Conservation (phyloP, 2,888 invertebrate species). For the Cremastinae sp. region DNA sequence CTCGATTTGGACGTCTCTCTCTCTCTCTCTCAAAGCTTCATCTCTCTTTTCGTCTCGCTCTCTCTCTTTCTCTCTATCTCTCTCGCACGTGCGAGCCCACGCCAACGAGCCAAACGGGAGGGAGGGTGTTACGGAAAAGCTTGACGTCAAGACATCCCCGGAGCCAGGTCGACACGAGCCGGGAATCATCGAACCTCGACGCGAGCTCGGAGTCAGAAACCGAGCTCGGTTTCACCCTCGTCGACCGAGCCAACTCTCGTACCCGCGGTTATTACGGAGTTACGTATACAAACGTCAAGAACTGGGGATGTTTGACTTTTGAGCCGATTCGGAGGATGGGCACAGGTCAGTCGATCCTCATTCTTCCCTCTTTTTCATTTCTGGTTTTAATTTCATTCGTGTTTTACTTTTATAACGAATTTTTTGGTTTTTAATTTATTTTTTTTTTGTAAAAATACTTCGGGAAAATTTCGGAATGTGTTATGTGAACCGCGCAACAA, state of each 20-base stretch:
- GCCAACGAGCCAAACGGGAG: constrained; percentile 66
- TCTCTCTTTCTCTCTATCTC: constrained; percentile 40
- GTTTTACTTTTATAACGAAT: no score
- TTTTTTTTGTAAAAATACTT: not conserved
- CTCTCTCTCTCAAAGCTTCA: constrained; percentile 6
- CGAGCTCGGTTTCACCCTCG: constrained; percentile 29
- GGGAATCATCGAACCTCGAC: constrained; percentile 71
- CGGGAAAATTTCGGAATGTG: no score
- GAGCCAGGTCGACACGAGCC: constrained; percentile 66
- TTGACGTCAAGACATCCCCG: constrained; percentile 65
- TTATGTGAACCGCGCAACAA: no score
- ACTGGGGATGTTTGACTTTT: constrained; percentile 74
- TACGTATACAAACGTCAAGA: constrained; percentile 56
- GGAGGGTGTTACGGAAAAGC: constrained; percentile 60
- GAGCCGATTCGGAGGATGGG: constrained; percentile 85
- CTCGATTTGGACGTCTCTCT: constrained; percentile 50
- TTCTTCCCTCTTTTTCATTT: constrained; percentile 46
- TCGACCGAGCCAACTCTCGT: constrained; percentile 17
- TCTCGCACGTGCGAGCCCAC: constrained; percentile 57
- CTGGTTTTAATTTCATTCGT: constrained; percentile 37
- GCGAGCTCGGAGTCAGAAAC: constrained; percentile 52
- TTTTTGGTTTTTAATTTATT: not conserved
- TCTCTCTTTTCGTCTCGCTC: constrained; percentile 27
- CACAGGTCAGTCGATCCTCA: constrained; percentile 83
- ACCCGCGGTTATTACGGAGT: constrained; percentile 59